These are phyloP conservation scores for Drosophila atripex DNA, from an alignment of 2,888 invertebrate species.

Conservation along the genomic window DNA sequence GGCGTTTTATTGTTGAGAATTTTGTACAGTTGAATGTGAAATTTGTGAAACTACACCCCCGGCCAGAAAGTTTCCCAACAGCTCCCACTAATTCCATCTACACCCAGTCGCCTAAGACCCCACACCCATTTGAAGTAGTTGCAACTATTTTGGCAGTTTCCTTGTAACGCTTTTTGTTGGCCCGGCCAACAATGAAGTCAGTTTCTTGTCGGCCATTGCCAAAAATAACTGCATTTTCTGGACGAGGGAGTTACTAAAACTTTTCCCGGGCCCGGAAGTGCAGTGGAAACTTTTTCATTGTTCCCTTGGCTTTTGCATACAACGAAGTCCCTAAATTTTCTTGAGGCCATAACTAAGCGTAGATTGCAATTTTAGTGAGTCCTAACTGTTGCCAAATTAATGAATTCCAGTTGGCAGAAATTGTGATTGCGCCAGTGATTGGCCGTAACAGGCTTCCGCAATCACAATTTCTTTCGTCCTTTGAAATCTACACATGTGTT, in stretches of 20 bases:
- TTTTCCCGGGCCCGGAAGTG: conserved; percentile 60
- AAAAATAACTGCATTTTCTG: conserved; percentile 57
- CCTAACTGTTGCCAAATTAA: conserved; percentile 54
- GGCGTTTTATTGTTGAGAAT: conserved; percentile 71
- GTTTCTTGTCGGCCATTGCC: conserved; percentile 75
- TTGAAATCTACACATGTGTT: conserved; percentile 11
- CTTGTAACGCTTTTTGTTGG: conserved; percentile 48
- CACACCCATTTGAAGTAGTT: conserved; percentile 28
- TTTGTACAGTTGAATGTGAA: conserved; percentile 69
- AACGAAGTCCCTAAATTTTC: conserved; percentile 20
- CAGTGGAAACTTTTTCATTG: conserved; percentile 52
- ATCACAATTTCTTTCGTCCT: conserved; percentile 5
- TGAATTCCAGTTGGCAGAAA: conserved; percentile 31
- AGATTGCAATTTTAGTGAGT: conserved; percentile 49
- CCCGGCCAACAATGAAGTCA: conserved; percentile 76
- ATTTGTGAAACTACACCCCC: conserved; percentile 15
- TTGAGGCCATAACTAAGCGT: conserved; percentile 7
- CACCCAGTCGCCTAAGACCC: neutral
- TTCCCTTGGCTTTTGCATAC: conserved; percentile 48
- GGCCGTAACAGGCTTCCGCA: conserved; percentile 39
- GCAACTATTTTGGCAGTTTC: conserved; percentile 75
- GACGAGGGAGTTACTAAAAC: conserved; percentile 71
- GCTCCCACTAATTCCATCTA: conserved; percentile 17
- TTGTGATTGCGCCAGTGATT: conserved; percentile 31
- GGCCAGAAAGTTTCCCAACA: neutral